Evolutionary conservation across 1,140 invertebrate species (phyloP).

Genomic region (Pentalonia nigronervosa): DNA sequence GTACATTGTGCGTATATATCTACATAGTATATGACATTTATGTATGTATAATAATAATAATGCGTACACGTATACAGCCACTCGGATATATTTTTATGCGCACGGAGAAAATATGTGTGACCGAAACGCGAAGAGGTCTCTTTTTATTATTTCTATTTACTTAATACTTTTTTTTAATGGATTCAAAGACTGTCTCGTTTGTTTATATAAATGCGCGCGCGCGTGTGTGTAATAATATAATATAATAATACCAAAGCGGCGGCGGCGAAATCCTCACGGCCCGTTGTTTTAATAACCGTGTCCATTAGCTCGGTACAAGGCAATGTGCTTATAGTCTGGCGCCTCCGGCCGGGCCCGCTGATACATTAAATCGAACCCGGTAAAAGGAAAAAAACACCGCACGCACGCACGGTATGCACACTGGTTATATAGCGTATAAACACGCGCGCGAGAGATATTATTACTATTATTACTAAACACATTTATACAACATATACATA

Average conservation of each 20-base stretch:
- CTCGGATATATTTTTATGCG: background rate
- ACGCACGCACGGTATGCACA: background rate
- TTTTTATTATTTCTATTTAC: constrained; percentile 33
- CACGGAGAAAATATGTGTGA: background rate
- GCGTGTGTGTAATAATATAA: background rate
- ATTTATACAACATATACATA: background rate
- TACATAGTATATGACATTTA: too few relatives aligned
- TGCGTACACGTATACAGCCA: background rate
- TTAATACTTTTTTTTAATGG: constrained; percentile 38
- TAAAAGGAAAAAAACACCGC: constrained; percentile 47
- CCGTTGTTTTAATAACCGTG: constrained; percentile 56
- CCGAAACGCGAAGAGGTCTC: constrained; percentile 17
- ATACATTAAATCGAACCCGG: constrained; percentile 56
- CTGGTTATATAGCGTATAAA: background rate
- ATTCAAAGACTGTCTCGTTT: constrained; percentile 51
- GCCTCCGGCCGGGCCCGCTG: constrained; percentile 38
- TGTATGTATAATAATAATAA: background rate
- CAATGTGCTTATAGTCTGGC: constrained; percentile 58
- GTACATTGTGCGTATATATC: too few relatives aligned
- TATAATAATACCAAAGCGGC: constrained; percentile 40
- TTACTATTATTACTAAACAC: constrained; percentile 8
- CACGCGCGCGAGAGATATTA: constrained; percentile 3
- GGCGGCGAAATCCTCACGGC: constrained; percentile 41
- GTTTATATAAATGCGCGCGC: background rate
- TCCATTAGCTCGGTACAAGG: constrained; percentile 56